phyloP scores from a whole-genome alignment of 2,888 invertebrate genomes.

The Melanargia galathea region DNA sequence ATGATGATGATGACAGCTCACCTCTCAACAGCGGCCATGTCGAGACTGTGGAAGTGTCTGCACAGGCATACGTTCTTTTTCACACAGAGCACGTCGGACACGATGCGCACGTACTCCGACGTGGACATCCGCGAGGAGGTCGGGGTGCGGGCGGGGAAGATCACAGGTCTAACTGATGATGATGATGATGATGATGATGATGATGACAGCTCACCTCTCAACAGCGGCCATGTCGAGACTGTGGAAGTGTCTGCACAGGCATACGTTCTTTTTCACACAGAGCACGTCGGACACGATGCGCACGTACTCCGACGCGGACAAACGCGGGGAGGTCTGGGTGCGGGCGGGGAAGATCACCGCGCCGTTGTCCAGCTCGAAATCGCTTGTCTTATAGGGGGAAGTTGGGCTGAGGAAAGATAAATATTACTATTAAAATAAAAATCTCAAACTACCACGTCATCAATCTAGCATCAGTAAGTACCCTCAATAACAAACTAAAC shows the following conservation, averaged over 20 bases:
- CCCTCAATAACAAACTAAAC: too few species aligned
- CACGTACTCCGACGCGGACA: constrained; percentile 61
- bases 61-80: constrained; percentile 97
- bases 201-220: background rate
- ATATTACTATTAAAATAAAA: background rate
- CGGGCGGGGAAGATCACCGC: constrained; percentile 55
- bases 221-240: constrained; percentile 85
- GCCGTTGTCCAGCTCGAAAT: constrained; percentile 60
- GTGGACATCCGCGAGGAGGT: too few species aligned
- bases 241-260: constrained; percentile 95
- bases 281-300: constrained; percentile 91
- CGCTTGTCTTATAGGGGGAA: constrained; percentile 83
- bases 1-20: constrained; percentile 55
- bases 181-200: constrained; percentile 77
- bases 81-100: constrained; percentile 89
- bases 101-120: too few species aligned
- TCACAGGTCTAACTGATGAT: too few species aligned
- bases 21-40: constrained; percentile 80
- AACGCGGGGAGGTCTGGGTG: constrained; percentile 41
- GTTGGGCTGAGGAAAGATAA: constrained; percentile 61
- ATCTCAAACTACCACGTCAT: too few species aligned
- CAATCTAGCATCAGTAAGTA: too few species aligned
- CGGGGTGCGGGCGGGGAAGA: too few species aligned
- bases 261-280: constrained; percentile 96
- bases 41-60: constrained; percentile 92